A percentile compares a stretch with the other conserved stretches of the same genome.
phyloP scores from a whole-genome alignment of 2,797 vertebrate species.

The Fundulus diaphanus region DNA sequence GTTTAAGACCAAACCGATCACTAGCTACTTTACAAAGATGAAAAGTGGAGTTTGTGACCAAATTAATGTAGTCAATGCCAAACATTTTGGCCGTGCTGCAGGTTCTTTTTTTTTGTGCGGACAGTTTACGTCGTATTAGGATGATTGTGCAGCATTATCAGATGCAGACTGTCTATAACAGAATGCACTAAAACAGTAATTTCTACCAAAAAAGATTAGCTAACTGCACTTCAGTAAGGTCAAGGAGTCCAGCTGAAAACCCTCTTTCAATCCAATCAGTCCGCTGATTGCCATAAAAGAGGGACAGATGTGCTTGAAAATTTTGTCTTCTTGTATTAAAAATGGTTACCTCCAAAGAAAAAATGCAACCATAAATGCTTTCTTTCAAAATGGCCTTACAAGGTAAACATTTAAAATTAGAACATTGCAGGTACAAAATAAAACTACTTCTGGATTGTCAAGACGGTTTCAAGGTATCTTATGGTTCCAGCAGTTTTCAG shows the following conservation, averaged over 20 bases:
- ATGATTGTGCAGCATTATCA: not conserved
- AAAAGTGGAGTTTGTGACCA: not conserved
- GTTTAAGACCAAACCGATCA: not conserved
- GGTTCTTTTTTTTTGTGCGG: not conserved
- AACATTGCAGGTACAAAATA: not conserved
- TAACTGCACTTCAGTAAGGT: no score
- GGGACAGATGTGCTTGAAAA: no score
- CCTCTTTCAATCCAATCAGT: no score
- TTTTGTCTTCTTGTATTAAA: no score
- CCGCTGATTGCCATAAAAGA: no score
- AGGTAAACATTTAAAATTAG: not conserved
- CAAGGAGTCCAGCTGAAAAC: no score
- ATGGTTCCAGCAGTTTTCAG: not conserved
- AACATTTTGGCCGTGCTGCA: not conserved
- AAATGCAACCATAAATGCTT: no score
- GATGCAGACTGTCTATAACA: not conserved
- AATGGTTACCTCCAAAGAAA: no score
- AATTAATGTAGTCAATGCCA: not conserved
- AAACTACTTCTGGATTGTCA: not conserved
- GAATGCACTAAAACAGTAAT: not conserved
- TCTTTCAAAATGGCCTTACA: not conserved
- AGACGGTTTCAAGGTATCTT: no score
- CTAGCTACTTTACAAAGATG: not conserved
- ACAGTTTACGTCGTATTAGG: not conserved
- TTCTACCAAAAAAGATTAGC: not conserved